Conservation (phyloP, 2,797 vertebrate species). For the Sebastolobus altivelis region DNA sequence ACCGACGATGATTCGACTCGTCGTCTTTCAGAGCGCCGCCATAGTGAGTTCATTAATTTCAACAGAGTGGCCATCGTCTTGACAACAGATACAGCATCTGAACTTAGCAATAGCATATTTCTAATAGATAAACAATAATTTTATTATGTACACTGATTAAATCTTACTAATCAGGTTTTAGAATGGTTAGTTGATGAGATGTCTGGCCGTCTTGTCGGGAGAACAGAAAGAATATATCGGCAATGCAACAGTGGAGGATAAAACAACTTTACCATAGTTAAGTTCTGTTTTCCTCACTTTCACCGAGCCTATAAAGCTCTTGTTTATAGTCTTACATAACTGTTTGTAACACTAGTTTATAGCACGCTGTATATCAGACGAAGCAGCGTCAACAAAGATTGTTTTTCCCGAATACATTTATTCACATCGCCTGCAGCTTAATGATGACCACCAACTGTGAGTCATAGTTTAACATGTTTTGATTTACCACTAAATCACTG, state of each 20-base stretch:
- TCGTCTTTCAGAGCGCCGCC: too few relatives aligned
- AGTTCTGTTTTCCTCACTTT: neutral
- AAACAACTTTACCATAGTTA: slow-evolving; percentile 10
- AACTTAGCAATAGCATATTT: slow-evolving; percentile 13
- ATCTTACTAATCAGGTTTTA: slow-evolving; percentile 8
- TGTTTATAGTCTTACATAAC: slow-evolving; percentile 26
- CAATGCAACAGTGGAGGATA: neutral
- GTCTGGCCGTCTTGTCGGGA: neutral
- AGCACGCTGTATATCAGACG: neutral
- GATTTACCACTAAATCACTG: neutral
- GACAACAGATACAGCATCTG: slow-evolving; percentile 29
- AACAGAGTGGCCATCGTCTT: slow-evolving; percentile 17
- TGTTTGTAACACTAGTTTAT: slow-evolving; percentile 13
- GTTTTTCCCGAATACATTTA: slow-evolving; percentile 13
- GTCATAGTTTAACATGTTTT: slow-evolving; percentile 9
- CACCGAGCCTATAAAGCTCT: slow-evolving; percentile 14
- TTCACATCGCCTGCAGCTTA: slow-evolving; percentile 1
- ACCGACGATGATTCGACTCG: too few relatives aligned
- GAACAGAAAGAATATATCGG: neutral
- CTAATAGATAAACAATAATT: slow-evolving; percentile 27
- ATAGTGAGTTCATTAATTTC: slow-evolving; percentile 1
- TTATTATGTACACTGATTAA: slow-evolving; percentile 10
- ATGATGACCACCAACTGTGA: slow-evolving; percentile 3
- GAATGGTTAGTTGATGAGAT: neutral
- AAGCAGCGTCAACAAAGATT: neutral